Evolutionary conservation across 2,113 vertebrate genomes (phyloP).

Genomic region (Serilophus lunatus): DNA sequence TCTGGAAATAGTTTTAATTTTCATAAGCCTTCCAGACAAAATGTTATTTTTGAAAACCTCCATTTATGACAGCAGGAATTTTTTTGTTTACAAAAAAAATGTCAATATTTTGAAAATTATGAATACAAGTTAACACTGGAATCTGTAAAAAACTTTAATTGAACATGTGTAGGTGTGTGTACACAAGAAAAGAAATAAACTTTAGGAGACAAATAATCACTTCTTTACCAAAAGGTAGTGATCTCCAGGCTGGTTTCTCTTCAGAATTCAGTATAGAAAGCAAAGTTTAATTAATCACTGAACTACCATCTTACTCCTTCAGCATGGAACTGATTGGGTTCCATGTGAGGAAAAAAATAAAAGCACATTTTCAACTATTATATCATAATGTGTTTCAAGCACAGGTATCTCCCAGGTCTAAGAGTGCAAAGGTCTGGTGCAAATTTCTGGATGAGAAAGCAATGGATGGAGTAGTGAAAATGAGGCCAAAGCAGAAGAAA

Average conservation of each 20-base stretch:
- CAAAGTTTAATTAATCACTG: background rate
- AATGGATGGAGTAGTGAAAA: background rate
- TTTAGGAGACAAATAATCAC: background rate
- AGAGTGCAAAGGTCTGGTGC: background rate
- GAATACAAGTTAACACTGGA: background rate
- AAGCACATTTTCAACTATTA: background rate
- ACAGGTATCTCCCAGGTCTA: background rate
- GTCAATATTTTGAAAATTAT: background rate
- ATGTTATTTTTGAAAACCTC: background rate
- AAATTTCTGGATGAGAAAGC: background rate
- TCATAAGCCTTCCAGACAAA: background rate
- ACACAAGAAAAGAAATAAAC: background rate
- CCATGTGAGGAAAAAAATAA: background rate
- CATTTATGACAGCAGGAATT: background rate
- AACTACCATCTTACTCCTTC: background rate
- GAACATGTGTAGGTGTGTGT: background rate
- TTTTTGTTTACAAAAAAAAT: background rate
- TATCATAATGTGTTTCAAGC: background rate
- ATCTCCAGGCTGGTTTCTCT: background rate
- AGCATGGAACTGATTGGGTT: background rate
- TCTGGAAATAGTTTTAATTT: conserved; percentile 10
- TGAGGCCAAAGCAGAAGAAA: background rate
- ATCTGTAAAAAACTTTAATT: background rate
- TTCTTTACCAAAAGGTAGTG: background rate
- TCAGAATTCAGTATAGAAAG: background rate